These are phyloP conservation scores for Diploscapter pachys DNA, from an alignment of 1,140 invertebrate genomes.

Conservation along the genomic window DNA sequence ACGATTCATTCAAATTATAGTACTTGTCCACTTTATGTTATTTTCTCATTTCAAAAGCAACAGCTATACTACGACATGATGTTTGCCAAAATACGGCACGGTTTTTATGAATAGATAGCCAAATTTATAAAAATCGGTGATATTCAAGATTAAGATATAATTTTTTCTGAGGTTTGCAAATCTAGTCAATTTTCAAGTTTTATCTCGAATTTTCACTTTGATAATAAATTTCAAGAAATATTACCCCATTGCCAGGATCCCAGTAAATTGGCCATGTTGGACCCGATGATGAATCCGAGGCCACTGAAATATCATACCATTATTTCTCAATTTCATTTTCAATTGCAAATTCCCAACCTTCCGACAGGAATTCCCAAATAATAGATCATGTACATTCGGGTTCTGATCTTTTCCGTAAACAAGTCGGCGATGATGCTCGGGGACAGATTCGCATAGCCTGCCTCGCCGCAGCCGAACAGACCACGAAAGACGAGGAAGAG, in stretches of 20 bases:
- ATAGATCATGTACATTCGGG: slow-evolving; percentile 92
- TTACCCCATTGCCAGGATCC: slow-evolving; percentile 80
- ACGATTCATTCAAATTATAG: no score
- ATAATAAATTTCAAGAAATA: no score
- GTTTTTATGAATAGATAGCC: no score
- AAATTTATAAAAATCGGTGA: no score
- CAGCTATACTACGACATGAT: no score
- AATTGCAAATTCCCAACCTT: slow-evolving; percentile 61
- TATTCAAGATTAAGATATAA: no score
- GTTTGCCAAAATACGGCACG: no score
- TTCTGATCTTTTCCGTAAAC: slow-evolving; percentile 69
- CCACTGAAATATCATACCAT: slow-evolving; percentile 62
- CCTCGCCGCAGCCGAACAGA: slow-evolving; percentile 93
- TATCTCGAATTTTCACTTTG: no score
- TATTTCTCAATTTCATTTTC: not conserved
- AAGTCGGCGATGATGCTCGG: slow-evolving; percentile 97
- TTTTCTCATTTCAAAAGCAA: no score
- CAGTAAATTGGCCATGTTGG: slow-evolving; percentile 71
- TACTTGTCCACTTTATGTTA: no score
- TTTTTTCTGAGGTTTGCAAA: no score
- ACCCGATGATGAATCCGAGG: slow-evolving; percentile 87
- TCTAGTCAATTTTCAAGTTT: no score
- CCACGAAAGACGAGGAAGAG: slow-evolving; percentile 81
- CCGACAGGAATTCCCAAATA: slow-evolving; percentile 98
- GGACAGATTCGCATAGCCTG: slow-evolving; percentile 91